These are phyloP conservation scores for Otocyon megalotis DNA, from an alignment of 2,113 vertebrate species.

Conservation along the genomic window DNA sequence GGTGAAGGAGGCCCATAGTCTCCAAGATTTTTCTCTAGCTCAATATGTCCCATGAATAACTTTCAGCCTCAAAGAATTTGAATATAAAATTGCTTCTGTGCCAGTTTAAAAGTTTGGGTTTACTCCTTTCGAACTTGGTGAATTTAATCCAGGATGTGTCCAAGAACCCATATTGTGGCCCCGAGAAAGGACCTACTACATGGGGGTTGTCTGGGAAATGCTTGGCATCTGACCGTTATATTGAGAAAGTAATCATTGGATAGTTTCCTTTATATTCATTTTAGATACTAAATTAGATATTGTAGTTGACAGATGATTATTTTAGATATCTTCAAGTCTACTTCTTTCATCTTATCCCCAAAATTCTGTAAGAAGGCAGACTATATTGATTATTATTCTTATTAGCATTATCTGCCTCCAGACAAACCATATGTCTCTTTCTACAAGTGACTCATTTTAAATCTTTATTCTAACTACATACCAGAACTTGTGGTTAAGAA, in stretches of 20 bases:
- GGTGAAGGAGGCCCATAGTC: not conserved
- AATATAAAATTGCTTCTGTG: not conserved
- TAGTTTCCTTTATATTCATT: not conserved
- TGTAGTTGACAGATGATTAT: not conserved
- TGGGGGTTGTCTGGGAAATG: not conserved
- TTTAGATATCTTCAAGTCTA: not conserved
- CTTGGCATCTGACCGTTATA: not conserved
- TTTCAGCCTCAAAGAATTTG: not conserved
- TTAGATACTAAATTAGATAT: not conserved
- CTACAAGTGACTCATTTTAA: conserved; percentile 32
- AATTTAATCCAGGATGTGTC: not conserved
- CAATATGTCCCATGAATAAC: not conserved
- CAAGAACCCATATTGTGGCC: not conserved
- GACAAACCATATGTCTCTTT: not conserved
- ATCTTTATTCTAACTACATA: conserved; percentile 32
- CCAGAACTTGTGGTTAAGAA: conserved; percentile 16
- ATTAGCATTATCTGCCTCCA: not conserved
- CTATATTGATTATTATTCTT: not conserved
- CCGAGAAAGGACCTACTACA: not conserved
- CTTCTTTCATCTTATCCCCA: not conserved
- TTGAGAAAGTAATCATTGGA: not conserved
- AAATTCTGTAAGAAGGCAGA: not conserved
- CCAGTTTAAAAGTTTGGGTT: not conserved
- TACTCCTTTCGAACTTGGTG: not conserved
- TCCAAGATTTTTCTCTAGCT: not conserved